Evolutionary conservation across 2,113 vertebrate genomes (phyloP), one percentile per base, ranked within the genome.

Genomic region (Uria aalge): DNA sequence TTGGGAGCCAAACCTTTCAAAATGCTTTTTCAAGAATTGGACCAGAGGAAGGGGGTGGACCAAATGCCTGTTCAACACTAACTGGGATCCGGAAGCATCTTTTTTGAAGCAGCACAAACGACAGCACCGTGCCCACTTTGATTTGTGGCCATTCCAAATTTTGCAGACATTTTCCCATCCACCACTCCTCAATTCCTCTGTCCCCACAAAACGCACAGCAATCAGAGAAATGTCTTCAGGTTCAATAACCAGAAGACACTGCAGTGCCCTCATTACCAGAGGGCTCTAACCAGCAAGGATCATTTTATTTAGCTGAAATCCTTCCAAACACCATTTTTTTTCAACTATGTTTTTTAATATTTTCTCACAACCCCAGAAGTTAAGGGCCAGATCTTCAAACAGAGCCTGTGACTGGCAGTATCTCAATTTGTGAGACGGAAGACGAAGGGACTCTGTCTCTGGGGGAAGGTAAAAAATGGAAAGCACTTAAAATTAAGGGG

Each of bases 311-410:
- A 43, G 11, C 0, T 66, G 45, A 86, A 92, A 62, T 71, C 21
- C 8, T 90, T 90, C 36, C 40, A 91, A 87, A 64, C 16, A 60
- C 45, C 12, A 59, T 2, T 0, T 59, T 88, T 90, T 84, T 89
- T n/a, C 23, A 48, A 24, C 34, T 52, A 72, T 82, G 12, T 47
- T 67, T 95, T 92, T 72, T 79, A 81, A 17, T 72, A 67, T 74
- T 92, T 91, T 96, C 86, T 92, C 68, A 45, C 57, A 91, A 19
- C 12, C 48, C 27, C 48, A 72, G 56, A 93, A 68, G 56, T 26
- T 92, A 88, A 85, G 43, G 48, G 73, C 32, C 64, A 96, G 56
- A 72, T 94, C 89, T 94, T 91, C 76, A 92, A 96, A 87, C 30
- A 74, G 62, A 89, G 48, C 8, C 34, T 89, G 36, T 60, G 55